These are phyloP conservation scores for Loris lydekkerianus DNA, from an alignment of 2,797 vertebrate genomes.

Conservation along the genomic window DNA sequence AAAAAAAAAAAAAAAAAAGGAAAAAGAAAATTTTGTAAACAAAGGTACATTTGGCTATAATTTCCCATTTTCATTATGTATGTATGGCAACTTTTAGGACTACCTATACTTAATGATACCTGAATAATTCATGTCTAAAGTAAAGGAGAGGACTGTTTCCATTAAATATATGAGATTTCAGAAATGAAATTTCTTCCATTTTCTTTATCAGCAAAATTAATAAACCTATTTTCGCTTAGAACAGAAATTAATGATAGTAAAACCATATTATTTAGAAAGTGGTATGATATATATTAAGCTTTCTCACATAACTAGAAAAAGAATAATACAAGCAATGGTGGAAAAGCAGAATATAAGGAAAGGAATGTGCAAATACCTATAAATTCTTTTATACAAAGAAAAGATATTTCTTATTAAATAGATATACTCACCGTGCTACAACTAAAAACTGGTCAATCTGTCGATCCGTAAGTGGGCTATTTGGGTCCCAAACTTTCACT, in stretches of 20 bases:
- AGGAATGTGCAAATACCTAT: background rate
- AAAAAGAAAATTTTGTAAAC: too few species aligned
- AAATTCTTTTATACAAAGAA: slow-evolving; percentile 8
- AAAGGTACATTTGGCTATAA: too few species aligned
- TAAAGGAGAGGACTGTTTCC: background rate
- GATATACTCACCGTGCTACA: slow-evolving; percentile 94
- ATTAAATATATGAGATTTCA: background rate
- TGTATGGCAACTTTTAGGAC: too few species aligned
- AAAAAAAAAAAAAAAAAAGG: too few species aligned
- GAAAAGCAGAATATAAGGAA: background rate
- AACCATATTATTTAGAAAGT: background rate
- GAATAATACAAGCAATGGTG: background rate
- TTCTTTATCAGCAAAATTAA: slow-evolving; percentile 47
- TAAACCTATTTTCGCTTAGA: slow-evolving; percentile 41
- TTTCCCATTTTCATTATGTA: too few species aligned
- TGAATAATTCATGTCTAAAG: background rate
- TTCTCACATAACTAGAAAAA: slow-evolving; percentile 47
- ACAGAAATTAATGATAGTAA: slow-evolving; percentile 40
- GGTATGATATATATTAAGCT: background rate
- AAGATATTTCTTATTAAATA: slow-evolving; percentile 63
- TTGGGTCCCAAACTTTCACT: slow-evolving; percentile 98
- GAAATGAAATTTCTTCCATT: background rate
- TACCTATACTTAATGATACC: background rate
- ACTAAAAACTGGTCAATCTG: slow-evolving; percentile 99
- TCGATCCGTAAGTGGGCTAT: slow-evolving; percentile 97